Evolutionary conservation across 1,140 invertebrate species (phyloP), one percentile per base, ranked within the genome.

Genomic region (Hyles euphorbiae): DNA sequence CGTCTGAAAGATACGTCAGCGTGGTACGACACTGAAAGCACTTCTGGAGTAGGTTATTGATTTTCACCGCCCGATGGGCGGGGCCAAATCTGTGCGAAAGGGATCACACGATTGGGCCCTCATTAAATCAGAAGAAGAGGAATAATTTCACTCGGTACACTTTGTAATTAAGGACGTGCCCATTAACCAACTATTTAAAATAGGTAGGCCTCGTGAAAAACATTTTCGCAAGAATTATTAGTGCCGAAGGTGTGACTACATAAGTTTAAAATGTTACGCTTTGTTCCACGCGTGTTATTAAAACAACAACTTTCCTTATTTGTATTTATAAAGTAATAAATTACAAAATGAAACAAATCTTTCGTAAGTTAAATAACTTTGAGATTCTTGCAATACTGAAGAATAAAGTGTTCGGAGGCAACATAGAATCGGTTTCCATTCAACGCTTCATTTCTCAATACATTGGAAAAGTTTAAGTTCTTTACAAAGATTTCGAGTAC

Each of bases 131-230:
- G 81, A 88, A 83, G 75, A 85, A 73, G 79, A 88, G 70, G 76
- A 72, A 81, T 70, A 62, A 78, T 77, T 86, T 85, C 72, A 71
- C 78, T 78, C 81, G 53, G 75, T 77, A 76, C 76, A 68, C 70
- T 74, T 85, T 86, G 78, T 83, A 86, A 88, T 88, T 86, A 88
- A 88, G 83, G 83, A 88, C 81, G 85, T 83, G 81, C 81, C 82
- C 78, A 86, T 86, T 88, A 84, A 83, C 75, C 76, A 83, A 83
- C 85, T 88, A 83, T 88, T 87, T 83, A 80, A 88, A 86, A 88
- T 83, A 85, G 80, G 81, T 79, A 83, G 79, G 75, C 72, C 68
- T 78, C 67, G 63, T 68, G 68, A 75, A 78, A 83, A 82, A 73
- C 70, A 78, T 76, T 78, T 77, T 72, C 70, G 64, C 65, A 63